Evolutionary conservation across 2,113 vertebrate species (phyloP), one percentile per base, ranked within the genome.

Genomic region (Alces alces): DNA sequence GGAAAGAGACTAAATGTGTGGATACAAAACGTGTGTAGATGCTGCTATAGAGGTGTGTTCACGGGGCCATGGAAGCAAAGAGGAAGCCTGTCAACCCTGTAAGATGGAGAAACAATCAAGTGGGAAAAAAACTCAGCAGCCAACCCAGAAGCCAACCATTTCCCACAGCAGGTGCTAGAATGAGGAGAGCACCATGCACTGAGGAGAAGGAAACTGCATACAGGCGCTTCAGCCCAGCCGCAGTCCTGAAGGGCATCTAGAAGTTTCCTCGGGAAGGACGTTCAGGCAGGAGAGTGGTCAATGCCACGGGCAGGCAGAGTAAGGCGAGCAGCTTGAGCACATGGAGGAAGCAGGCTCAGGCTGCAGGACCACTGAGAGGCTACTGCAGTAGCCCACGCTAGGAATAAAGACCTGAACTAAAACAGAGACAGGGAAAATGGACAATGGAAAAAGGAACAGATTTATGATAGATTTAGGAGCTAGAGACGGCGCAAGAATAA

Each of bases 11-110:
- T 21, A 27, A 79, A 17, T 13, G 60, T 43, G 30, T 9, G 30
- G 50, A 17, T 39, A 4, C 1, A 60, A 60, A 79, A 16, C 2
- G 2, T 1, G 19, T 13, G 21, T 12, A 0, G 2, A 33, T 0
- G 12, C 43, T 55, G 15, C 50, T 11, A 5, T 1, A 12, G 39
- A 39, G 70, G 33, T 6, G n/a, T 1, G 7, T 3, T 21, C 70
- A 1, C 2, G 52, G 25, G 15, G 3, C 21, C 7, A 17, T 3
- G 28, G 33, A 36, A 80, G 43, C 30, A 10, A 70, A 76, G 88
- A 10, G 55, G 39, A 82, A 52, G 54, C 5, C 54, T 33, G 12
- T 1, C 23, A 54, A 3, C n/a, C 16, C 79, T 12, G 1, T 27
- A n/a, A 50, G 25, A 17, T 6, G 19, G 91, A 83, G 60, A 66